Evolutionary conservation across 2,797 vertebrate genomes (phyloP).

Genomic region (Chelidonichthys spinosus): DNA sequence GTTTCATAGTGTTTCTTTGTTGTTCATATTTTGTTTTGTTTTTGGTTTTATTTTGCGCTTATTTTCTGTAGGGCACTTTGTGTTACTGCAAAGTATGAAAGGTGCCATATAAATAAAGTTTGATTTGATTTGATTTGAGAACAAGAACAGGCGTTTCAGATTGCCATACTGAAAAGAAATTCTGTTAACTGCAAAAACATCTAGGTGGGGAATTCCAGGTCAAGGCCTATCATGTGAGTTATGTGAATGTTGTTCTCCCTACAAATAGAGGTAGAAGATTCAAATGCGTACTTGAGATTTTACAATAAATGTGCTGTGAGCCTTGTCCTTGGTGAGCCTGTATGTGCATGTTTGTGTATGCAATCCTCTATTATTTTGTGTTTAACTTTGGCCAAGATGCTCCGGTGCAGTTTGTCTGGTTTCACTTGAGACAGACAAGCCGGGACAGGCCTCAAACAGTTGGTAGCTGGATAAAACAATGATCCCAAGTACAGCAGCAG

Average conservation of each 20-base stretch:
- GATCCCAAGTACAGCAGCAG: neutral
- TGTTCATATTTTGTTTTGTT: too few relatives aligned
- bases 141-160: neutral
- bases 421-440: slow-evolving; percentile 55
- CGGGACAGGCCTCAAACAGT: slow-evolving; percentile 45
- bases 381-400: slow-evolving; percentile 4
- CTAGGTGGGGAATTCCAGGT: neutral
- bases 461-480: slow-evolving; percentile 10
- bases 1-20: too few relatives aligned
- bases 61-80: too few relatives aligned
- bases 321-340: slow-evolving; percentile 3
- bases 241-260: neutral
- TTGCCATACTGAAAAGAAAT: neutral
- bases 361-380: neutral
- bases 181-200: slow-evolving; percentile 5
- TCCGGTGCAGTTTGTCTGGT: slow-evolving; percentile 31
- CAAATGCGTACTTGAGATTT: neutral
- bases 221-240: neutral
- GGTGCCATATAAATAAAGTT: too few relatives aligned
- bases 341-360: neutral
- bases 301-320: neutral
- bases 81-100: too few relatives aligned
- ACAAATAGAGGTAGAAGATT: slow-evolving; percentile 1
- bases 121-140: too few relatives aligned
- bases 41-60: too few relatives aligned